phyloP scores from a whole-genome alignment of 2,888 invertebrate genomes.

The Euproctis similis region DNA sequence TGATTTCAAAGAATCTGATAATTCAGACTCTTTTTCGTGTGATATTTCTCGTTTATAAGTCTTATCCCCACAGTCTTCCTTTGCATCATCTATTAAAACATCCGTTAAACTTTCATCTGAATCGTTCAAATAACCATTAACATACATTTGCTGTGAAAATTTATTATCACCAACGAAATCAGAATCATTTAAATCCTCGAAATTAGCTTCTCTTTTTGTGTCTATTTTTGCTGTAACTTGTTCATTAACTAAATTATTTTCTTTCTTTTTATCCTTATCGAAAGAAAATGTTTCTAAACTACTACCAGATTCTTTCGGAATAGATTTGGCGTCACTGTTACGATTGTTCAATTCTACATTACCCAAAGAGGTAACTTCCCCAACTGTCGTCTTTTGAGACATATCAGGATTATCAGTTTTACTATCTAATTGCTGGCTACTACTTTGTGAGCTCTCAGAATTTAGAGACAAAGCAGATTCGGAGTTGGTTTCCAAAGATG shows the following conservation, averaged over 20 bases:
- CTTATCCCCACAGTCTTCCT: conserved; percentile 28
- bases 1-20: conserved; percentile 46
- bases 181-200: conserved; percentile 24
- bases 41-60: conserved; percentile 41
- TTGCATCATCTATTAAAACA: conserved; percentile 34
- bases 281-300: conserved; percentile 18
- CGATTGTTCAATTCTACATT: conserved; percentile 31
- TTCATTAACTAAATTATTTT: conserved; percentile 20
- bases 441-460: conserved; percentile 20
- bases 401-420: conserved; percentile 30
- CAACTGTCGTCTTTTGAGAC: conserved; percentile 33
- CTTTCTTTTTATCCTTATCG: conserved; percentile 23
- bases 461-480: too few relatives aligned
- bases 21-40: conserved; percentile 29
- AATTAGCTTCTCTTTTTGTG: conserved; percentile 52
- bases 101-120: conserved; percentile 40
- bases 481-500: conserved; percentile 31
- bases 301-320: conserved; percentile 24
- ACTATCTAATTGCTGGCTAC: conserved; percentile 26
- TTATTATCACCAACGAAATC: conserved; percentile 26
- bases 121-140: conserved; percentile 27
- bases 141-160: conserved; percentile 25
- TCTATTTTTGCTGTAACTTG: conserved; percentile 37
- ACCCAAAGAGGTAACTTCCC: conserved; percentile 23
- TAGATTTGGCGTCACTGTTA: background rate